phyloP scores from a whole-genome alignment of 2,888 invertebrate genomes.

The Allophyes oxyacanthae region DNA sequence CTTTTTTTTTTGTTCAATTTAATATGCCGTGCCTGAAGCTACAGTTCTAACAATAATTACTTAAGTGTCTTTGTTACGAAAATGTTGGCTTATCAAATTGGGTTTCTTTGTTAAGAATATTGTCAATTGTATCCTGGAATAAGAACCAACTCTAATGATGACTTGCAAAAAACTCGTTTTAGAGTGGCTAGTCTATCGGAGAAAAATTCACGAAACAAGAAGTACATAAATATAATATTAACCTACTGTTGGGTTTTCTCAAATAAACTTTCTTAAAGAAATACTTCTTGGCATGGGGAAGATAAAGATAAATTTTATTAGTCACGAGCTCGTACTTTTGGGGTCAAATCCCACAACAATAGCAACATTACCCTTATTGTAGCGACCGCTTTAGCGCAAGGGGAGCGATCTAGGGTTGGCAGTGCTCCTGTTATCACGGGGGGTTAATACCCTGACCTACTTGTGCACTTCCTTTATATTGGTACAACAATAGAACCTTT shows the following conservation, averaged over 20 bases:
- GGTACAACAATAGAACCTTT: background rate
- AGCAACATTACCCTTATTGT: background rate
- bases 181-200: background rate
- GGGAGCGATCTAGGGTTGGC: constrained; percentile 2
- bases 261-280: too few species aligned
- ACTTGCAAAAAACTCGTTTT: constrained; percentile 5
- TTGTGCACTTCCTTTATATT: constrained; percentile 8
- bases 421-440: background rate
- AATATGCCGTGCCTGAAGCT: too few species aligned
- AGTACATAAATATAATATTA: too few species aligned
- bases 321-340: background rate
- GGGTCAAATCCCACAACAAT: constrained; percentile 1
- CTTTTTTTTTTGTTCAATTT: background rate
- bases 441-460: constrained; percentile 9
- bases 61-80: too few species aligned
- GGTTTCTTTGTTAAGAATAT: constrained; percentile 26
- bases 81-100: constrained; percentile 12
- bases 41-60: too few species aligned
- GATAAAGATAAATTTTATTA: constrained; percentile 12
- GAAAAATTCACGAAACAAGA: background rate
- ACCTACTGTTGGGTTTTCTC: too few species aligned
- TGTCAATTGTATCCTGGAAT: constrained; percentile 1
- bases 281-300: background rate
- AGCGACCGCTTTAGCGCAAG: background rate
- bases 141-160: constrained; percentile 1